phyloP scores from a whole-genome alignment of 1,140 invertebrate genomes.

The Brachionus paranguensis region DNA sequence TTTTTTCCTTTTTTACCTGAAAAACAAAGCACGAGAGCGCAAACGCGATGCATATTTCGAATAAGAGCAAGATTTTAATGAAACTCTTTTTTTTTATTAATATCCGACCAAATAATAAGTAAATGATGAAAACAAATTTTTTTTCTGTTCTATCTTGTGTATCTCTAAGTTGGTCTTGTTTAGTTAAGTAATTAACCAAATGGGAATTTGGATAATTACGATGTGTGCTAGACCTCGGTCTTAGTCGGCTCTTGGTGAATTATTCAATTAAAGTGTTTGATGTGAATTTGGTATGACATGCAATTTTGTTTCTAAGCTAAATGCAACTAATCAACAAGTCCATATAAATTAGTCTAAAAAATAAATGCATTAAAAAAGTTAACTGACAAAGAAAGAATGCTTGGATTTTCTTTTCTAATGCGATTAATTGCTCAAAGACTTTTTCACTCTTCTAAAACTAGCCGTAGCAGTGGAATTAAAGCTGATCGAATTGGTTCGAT shows the following conservation, averaged over 20 bases:
- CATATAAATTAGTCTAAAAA: conserved; percentile 1
- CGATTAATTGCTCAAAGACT: conserved; percentile 29
- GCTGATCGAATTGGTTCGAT: background rate
- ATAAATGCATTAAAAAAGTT: background rate
- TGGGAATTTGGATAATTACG: background rate
- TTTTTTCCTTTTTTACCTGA: background rate
- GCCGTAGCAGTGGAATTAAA: background rate
- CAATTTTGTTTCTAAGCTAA: background rate
- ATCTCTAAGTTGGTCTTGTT: background rate
- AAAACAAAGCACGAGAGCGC: background rate
- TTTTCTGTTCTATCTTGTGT: background rate
- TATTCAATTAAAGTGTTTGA: conserved; percentile 27
- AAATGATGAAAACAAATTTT: background rate
- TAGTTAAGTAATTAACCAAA: conserved; percentile 36
- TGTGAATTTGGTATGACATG: conserved; percentile 17
- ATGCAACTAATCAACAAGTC: background rate
- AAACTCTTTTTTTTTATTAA: background rate
- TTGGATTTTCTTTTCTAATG: background rate
- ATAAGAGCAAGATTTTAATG: background rate
- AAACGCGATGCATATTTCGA: background rate
- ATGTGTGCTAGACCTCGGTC: background rate
- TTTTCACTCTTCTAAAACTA: background rate
- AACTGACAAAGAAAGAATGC: background rate
- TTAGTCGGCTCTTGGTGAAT: background rate
- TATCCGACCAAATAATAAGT: background rate